Conservation (phyloP, 2,797 vertebrate species). For the Crenichthys baileyi region DNA sequence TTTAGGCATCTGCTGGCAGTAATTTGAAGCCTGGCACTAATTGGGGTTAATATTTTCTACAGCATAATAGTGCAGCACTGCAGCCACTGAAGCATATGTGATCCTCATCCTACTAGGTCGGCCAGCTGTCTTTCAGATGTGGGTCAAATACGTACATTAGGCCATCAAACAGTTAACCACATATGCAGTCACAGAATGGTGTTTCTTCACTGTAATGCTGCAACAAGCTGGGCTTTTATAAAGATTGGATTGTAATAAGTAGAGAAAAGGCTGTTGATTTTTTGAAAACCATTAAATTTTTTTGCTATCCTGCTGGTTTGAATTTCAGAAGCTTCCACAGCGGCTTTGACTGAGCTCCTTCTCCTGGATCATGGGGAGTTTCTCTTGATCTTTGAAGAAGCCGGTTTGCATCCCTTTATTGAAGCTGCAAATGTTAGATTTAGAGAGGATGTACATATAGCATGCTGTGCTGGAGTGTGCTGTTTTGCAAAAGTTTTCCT, state of each 20-base stretch:
- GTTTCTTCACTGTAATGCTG: conserved; percentile 21
- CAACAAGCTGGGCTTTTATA: conserved; percentile 39
- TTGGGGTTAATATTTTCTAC: conserved; percentile 64
- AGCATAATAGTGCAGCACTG: background rate
- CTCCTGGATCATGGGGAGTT: conserved; percentile 30
- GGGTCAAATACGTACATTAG: conserved; percentile 65
- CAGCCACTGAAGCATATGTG: conserved; percentile 65
- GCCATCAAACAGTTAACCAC: conserved; percentile 39
- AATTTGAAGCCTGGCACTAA: conserved; percentile 35
- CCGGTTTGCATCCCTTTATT: background rate
- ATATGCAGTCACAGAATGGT: conserved; percentile 42
- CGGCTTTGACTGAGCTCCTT: background rate
- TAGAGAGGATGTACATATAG: background rate
- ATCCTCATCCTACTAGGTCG: conserved; percentile 48
- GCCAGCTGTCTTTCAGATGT: conserved; percentile 73
- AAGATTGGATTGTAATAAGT: conserved; percentile 15
- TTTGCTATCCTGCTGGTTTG: background rate
- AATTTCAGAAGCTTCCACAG: background rate
- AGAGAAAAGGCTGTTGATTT: conserved; percentile 7
- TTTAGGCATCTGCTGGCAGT: conserved; percentile 29
- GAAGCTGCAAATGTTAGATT: conserved; percentile 8
- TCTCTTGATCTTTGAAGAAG: conserved; percentile 21
- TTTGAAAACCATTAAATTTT: background rate
- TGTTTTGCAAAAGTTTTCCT: background rate
- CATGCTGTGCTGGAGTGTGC: background rate